phyloP scores from a whole-genome alignment of 53 echinoderm and acorn worm genomes.

The Luidia sarsii region DNA sequence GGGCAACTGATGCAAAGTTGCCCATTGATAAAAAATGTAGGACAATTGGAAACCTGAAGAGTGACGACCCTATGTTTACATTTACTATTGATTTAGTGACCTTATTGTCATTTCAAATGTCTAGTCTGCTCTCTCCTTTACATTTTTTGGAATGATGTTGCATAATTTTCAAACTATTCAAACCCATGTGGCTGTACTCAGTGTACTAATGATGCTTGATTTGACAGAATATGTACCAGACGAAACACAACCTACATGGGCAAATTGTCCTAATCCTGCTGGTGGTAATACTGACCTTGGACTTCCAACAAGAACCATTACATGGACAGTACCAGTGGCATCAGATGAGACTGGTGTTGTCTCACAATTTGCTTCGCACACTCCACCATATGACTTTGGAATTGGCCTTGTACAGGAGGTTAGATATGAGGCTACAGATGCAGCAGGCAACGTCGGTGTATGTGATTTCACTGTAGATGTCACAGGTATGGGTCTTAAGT shows the following conservation, averaged over 20 bases:
- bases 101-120: too few relatives aligned
- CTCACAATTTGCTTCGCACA: slow-evolving; percentile 4
- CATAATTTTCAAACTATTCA: too few relatives aligned
- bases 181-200: too few relatives aligned
- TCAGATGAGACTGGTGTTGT: slow-evolving; percentile 40
- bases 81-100: too few relatives aligned
- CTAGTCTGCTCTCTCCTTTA: too few relatives aligned
- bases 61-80: too few relatives aligned
- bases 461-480: slow-evolving; percentile 37
- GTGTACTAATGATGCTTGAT: not conserved
- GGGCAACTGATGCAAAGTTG: too few relatives aligned
- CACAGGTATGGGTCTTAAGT: not conserved
- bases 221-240: slow-evolving; percentile 36
- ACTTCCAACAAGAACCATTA: slow-evolving; percentile 17
- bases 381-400: slow-evolving; percentile 12
- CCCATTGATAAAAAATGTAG: too few relatives aligned
- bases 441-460: slow-evolving; percentile 6
- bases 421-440: slow-evolving; percentile 36
- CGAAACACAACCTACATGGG: slow-evolving; percentile 4
- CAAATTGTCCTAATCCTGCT: not conserved
- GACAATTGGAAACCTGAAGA: too few relatives aligned
- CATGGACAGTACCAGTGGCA: slow-evolving; percentile 38
- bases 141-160: too few relatives aligned
- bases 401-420: slow-evolving; percentile 30
- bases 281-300: not conserved